Evolutionary conservation across 2,113 vertebrate genomes (phyloP).

Genomic region (Nematolebias whitei): DNA sequence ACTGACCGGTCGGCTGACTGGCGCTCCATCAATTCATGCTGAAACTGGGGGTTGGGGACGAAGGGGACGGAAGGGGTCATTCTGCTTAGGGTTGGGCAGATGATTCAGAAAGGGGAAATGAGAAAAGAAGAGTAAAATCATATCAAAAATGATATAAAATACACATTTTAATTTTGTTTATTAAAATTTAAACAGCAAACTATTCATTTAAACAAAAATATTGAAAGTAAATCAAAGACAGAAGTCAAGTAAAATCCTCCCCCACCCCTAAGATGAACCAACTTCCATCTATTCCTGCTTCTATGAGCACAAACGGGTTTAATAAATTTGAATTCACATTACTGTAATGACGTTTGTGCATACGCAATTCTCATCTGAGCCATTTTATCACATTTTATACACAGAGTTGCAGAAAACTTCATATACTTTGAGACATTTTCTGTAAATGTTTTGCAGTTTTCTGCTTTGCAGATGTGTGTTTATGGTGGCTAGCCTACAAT

Average conservation of each 20-base stretch:
- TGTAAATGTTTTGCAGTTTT: background rate
- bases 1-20: slow-evolving; percentile 45
- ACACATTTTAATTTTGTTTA: background rate
- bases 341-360: background rate
- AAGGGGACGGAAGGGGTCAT: slow-evolving; percentile 66
- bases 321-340: slow-evolving; percentile 7
- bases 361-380: background rate
- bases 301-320: too few species aligned
- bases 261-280: background rate
- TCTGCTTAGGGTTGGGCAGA: slow-evolving; percentile 63
- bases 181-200: background rate
- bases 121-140: slow-evolving; percentile 47
- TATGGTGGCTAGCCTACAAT: slow-evolving; percentile 4
- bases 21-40: slow-evolving; percentile 43
- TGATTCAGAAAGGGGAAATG: slow-evolving; percentile 55
- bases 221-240: background rate
- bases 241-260: background rate
- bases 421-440: background rate
- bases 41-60: slow-evolving; percentile 48
- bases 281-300: background rate
- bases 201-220: background rate
- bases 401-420: background rate
- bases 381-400: background rate
- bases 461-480: background rate
- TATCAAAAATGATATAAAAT: background rate